phyloP scores from a whole-genome alignment of 2,797 vertebrate species.

The Eidolon dupreanum region DNA sequence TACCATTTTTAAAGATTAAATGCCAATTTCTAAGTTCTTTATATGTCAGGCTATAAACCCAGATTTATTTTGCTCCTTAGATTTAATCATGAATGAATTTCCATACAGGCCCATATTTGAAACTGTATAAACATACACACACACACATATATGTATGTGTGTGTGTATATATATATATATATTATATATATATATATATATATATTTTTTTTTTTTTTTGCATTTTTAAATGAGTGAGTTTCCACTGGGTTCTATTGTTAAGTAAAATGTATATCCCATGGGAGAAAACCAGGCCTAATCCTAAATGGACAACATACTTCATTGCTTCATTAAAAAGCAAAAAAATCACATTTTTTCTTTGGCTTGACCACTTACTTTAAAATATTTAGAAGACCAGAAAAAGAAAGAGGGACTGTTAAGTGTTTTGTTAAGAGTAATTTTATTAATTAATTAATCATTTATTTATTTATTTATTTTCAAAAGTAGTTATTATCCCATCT shows the following conservation, averaged over 20 bases:
- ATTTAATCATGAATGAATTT: slow-evolving; percentile 23
- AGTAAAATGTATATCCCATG: background rate
- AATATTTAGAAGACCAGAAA: background rate
- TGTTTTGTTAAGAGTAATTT: background rate
- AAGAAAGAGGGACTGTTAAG: background rate
- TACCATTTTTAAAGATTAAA: background rate
- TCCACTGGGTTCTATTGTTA: background rate
- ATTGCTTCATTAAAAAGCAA: background rate
- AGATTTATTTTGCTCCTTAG: background rate
- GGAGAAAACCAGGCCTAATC: background rate
- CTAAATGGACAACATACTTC: background rate
- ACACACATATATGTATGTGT: no score
- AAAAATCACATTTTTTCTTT: background rate
- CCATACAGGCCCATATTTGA: background rate
- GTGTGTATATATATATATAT: no score
- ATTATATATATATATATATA: no score
- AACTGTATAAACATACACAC: background rate
- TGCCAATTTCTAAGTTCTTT: background rate
- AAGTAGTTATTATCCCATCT: background rate
- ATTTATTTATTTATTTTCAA: background rate
- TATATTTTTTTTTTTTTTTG: background rate
- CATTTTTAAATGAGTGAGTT: background rate
- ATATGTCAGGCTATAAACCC: background rate
- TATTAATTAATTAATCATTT: background rate
- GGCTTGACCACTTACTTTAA: background rate